These are phyloP conservation scores for Nettapus auritus DNA, from an alignment of 2,113 vertebrate species.

Conservation along the genomic window DNA sequence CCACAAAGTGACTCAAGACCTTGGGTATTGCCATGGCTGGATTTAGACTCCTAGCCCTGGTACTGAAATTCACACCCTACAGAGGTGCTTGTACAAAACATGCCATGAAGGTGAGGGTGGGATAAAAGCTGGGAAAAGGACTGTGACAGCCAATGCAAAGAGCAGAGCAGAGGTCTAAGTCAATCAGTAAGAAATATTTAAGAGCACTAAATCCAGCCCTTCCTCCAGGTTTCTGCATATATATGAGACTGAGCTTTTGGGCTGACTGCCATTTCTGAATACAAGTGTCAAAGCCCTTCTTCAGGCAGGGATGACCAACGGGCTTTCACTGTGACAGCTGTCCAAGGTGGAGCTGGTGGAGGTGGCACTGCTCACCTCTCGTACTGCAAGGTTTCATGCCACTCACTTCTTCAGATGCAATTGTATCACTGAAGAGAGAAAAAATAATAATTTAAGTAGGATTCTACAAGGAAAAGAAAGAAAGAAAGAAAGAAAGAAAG, in stretches of 20 bases:
- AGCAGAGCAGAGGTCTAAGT: not conserved
- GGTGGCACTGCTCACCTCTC: not conserved
- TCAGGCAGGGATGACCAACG: not conserved
- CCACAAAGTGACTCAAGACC: not conserved
- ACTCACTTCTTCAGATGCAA: not conserved
- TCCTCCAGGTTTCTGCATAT: not conserved
- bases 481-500: no score
- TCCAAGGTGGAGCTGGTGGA: accelerated
- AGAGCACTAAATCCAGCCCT: not conserved
- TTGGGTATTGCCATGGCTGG: not conserved
- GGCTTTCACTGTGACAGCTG: accelerated
- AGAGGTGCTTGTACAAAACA: not conserved
- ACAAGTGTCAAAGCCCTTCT: not conserved
- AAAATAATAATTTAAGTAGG: not conserved
- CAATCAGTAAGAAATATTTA: not conserved
- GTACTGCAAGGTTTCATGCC: not conserved
- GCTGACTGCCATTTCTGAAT: not conserved
- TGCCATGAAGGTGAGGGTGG: not conserved
- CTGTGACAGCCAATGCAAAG: accelerated
- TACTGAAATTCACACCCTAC: not conserved
- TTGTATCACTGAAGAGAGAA: not conserved
- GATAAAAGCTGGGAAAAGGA: not conserved
- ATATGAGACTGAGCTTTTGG: not conserved
- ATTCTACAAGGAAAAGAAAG: not conserved
- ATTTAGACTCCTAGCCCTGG: not conserved